Percentiles rank a stretch among this genome's conserved stretches.
Evolutionary conservation across 2,888 invertebrate genomes (phyloP).

Genomic region (Thereva nobilitata): DNA sequence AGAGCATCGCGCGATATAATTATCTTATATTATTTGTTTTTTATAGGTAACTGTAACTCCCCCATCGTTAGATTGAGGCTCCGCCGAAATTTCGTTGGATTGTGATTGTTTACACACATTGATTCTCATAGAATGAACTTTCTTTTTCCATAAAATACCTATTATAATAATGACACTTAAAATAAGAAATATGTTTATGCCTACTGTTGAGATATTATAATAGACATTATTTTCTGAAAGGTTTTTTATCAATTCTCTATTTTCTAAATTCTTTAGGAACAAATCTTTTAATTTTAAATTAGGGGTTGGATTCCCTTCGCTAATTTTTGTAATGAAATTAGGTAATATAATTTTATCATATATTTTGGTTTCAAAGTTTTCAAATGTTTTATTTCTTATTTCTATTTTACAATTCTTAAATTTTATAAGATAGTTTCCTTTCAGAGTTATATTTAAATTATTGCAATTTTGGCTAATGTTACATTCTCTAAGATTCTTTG

Average conservation of each 20-base stretch:
- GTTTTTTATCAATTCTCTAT: no score
- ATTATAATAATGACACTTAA: no score
- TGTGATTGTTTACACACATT: neutral
- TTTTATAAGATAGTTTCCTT: slow-evolving; percentile 38
- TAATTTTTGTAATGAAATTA: slow-evolving; percentile 37
- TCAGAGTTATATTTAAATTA: slow-evolving; percentile 3
- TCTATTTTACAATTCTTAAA: slow-evolving; percentile 38
- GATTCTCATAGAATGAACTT: no score
- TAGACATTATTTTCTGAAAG: no score
- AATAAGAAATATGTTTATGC: no score
- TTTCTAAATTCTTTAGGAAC: no score
- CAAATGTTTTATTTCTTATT: slow-evolving; percentile 34
- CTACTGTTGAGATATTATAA: no score
- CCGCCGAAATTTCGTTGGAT: slow-evolving; percentile 1
- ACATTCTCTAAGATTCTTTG: neutral
- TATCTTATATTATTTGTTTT: no score
- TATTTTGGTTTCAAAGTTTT: slow-evolving; percentile 34
- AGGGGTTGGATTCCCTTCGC: no score
- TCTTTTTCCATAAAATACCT: slow-evolving; percentile 1
- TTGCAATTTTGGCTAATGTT: neutral
- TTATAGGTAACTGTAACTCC: slow-evolving; percentile 9
- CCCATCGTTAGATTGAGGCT: slow-evolving; percentile 10
- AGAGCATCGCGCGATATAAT: no score
- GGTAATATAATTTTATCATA: slow-evolving; percentile 39
- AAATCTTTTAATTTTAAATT: no score